Conservation (phyloP, 2,113 vertebrate species). For the Melanotaenia duboulayi region DNA sequence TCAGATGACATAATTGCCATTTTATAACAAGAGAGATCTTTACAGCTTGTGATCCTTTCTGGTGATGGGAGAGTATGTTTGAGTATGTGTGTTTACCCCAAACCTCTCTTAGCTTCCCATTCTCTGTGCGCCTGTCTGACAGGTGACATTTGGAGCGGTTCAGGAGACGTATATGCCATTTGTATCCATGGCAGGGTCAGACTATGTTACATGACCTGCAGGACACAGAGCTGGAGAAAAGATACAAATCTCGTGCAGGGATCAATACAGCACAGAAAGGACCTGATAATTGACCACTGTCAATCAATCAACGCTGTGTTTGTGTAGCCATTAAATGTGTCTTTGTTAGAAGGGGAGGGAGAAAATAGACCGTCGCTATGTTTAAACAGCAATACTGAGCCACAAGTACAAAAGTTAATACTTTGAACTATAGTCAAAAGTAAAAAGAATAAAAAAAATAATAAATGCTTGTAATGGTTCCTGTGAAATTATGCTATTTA, state of each 20-base stretch:
- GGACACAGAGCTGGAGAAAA: slow-evolving; percentile 65
- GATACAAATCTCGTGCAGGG: slow-evolving; percentile 69
- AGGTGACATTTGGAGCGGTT: slow-evolving; percentile 79
- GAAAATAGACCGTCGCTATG: slow-evolving; percentile 5
- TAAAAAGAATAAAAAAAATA: not conserved
- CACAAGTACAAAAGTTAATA: not conserved
- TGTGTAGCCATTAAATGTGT: slow-evolving; percentile 56
- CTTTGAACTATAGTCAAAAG: not conserved
- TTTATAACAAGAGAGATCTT: slow-evolving; percentile 57
- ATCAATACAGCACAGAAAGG: slow-evolving; percentile 75
- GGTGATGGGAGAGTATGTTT: slow-evolving; percentile 32
- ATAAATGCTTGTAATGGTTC: not conserved
- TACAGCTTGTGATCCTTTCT: slow-evolving; percentile 32
- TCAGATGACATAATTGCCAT: slow-evolving; percentile 62
- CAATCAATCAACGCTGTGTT: slow-evolving; percentile 71
- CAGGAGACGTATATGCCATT: slow-evolving; percentile 79
- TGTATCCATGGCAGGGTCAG: slow-evolving; percentile 79
- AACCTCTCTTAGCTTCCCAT: slow-evolving; percentile 46
- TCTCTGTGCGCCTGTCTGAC: slow-evolving; percentile 61
- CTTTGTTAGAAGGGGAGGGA: slow-evolving; percentile 22
- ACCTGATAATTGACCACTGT: slow-evolving; percentile 77
- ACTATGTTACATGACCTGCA: slow-evolving; percentile 76
- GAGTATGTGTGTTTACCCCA: slow-evolving; percentile 48
- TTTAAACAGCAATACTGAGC: not conserved
- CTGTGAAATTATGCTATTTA: not conserved